Base-by-base conservation (phyloP, 2,113 vertebrate genomes). In the Amphiprion ocellaris region DNA sequence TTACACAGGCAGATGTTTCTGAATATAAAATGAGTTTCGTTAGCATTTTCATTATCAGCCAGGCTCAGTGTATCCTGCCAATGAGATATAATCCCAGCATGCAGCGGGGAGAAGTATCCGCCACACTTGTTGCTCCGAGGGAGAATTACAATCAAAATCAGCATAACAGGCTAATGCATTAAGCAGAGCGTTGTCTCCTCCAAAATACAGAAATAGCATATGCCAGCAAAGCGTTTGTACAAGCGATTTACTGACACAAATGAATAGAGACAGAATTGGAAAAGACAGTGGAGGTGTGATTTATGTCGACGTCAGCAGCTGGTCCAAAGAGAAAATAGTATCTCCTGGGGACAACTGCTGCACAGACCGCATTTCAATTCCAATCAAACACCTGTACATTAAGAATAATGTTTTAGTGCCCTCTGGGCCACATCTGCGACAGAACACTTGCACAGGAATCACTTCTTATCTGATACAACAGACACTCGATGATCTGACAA, bases 1-100 rank as follows among this genome's bases (percentile, higher is more conserved):
- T 85, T 79, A 84, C 61, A 78, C 83, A 61, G 64, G 89, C 83
- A 92, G 85, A 92, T 91, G 88, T 90, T 81, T 62, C 56, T 46
- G 60, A 56, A 73, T 71, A 81, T 64, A 68, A 86, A 87, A 86
- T 26, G 46, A 63, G 46, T 76, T 77, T 78, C 2, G 23, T 82
- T 74, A 3, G 60, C 23, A 21, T 64, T 77, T 86, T 84, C 46
- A 77, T 83, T 68, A 78, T 65, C 11, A 70, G 17, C 69, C 61
- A 33, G 24, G 61, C 56, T 69, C 59, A 46, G 11, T 44, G 41
- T 30, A 33, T 83, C 60, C 70, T 59, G 53, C 47, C 77, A 67
- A 12, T 64, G 71, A 76, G 46, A 69, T 63, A 59, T 58, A 55
- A 81, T 54, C 59, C 49, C 53, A 71, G 49, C 4, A 24, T 52